A percentile compares a stretch with the other conserved stretches of the same genome.
Evolutionary conservation across 2,797 vertebrate genomes (phyloP).

Genomic region (Melanogrammus aeglefinus): DNA sequence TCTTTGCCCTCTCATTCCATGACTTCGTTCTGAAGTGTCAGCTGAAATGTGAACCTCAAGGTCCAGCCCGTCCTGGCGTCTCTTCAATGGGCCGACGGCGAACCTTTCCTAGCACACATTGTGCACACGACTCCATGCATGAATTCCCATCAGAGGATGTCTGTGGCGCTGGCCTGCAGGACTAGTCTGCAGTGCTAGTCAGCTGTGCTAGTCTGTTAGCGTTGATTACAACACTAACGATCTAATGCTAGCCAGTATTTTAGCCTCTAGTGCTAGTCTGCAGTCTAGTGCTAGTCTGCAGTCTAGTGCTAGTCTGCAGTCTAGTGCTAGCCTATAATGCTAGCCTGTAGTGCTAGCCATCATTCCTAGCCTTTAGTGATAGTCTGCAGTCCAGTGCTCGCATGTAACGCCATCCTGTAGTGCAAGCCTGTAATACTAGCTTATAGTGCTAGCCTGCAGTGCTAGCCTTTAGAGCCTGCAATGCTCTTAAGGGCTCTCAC

Average conservation of each 20-base stretch:
- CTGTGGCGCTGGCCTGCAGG: neutral
- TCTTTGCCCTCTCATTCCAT: constrained; percentile 27
- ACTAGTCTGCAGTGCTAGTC: neutral
- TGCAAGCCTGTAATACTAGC: neutral
- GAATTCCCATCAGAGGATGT: neutral
- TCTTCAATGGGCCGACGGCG: neutral
- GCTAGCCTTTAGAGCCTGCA: constrained; percentile 35
- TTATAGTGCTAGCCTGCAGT: neutral
- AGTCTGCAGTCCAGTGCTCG: neutral
- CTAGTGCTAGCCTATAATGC: neutral
- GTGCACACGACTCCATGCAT: neutral
- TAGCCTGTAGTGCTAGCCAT: constrained; percentile 2
- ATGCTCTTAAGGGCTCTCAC: constrained; percentile 58
- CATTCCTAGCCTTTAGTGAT: constrained; percentile 2
- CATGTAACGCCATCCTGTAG: neutral
- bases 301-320: neutral
- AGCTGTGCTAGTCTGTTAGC: neutral
- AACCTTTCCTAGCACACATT: constrained; percentile 3
- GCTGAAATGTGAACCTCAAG: constrained; percentile 57
- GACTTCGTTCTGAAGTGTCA: constrained; percentile 54
- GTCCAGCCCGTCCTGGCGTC: constrained; percentile 15
- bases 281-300: neutral
- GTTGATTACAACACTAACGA: neutral
- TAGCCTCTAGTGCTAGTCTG: neutral
- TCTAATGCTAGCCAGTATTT: neutral